Evolutionary conservation across 92 coral and sea anemone species (phyloP), one percentile per base, ranked within the genome.

Genomic region (Bergia puertoricense): DNA sequence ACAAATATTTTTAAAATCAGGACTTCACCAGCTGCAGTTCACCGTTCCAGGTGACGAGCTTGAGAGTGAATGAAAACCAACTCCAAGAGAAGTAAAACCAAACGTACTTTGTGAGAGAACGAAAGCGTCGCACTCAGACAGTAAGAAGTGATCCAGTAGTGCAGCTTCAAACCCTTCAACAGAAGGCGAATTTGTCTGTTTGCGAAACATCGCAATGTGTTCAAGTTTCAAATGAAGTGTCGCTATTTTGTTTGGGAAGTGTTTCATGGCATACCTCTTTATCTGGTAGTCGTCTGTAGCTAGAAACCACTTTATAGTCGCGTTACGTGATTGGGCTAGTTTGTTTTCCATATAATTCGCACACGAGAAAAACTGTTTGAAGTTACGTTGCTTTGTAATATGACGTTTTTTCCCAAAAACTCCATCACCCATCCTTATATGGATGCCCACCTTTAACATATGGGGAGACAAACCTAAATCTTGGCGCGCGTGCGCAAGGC

Each of bases 371-470:
- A 92, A 93, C 0, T 69, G 66, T 39, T 80, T 90, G 78, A 81
- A 89, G 74, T 93, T 69, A 4, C 80, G 90, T 4, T 85, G 45
- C 36, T 88, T 90, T 78, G 39, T 41, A 0, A 74, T 85, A 6
- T 71, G 84, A 46, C 8, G 79, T 65, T 81, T 75, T 43, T 77
- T 59, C 6, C 93, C 89, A 41, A 93, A 88, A 14, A 81, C 92
- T 2, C 85, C 75, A 48, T 93, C 96, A 6, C 94, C 96, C 93
- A 93, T 93, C 85, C 96, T 83, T 40, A 93, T 78, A n/a, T 93
- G 96, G 18, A 93, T 41, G 6, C 96, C 96, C 36, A 93, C 73
- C 56, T 68, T 80, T 4, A 82, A 88, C 6, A 67, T n/a, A 36
- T 56, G 22, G 23, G 65, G 8, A 23, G 71, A 73, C 14, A 73